Evolutionary conservation across 2,888 invertebrate species (phyloP).

Genomic region (Spilosoma lubricipeda): DNA sequence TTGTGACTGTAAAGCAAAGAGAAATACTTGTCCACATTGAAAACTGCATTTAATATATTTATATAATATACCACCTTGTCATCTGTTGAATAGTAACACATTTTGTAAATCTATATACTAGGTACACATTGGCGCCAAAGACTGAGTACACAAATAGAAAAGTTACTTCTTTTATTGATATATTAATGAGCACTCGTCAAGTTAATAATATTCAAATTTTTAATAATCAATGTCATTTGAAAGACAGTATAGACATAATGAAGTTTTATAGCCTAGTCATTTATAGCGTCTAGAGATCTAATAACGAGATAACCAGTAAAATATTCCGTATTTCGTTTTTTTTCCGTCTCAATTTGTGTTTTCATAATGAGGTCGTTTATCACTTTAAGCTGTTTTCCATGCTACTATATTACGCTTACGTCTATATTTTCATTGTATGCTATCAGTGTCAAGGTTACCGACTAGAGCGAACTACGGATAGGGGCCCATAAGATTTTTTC

Average conservation of each 20-base stretch:
- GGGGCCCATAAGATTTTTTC: not conserved
- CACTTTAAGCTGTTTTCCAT: not conserved
- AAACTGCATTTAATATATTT: not conserved
- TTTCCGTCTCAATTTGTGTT: not conserved
- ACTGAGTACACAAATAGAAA: not conserved
- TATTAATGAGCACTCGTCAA: not conserved
- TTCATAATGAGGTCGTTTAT: not conserved
- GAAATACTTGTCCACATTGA: not conserved
- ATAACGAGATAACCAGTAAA: not conserved
- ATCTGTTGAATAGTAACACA: too few relatives aligned
- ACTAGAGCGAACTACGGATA: not conserved
- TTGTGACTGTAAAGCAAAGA: not conserved
- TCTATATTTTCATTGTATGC: not conserved
- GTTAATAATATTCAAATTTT: not conserved
- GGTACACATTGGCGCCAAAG: not conserved
- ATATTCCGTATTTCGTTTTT: not conserved
- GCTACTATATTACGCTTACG: not conserved
- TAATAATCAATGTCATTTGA: constrained; percentile 10
- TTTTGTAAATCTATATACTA: not conserved
- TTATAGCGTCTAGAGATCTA: constrained; percentile 4
- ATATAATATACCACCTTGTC: too few relatives aligned
- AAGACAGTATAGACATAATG: constrained; percentile 1
- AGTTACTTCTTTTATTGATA: not conserved
- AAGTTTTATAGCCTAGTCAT: constrained; percentile 3
- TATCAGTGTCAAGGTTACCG: not conserved